A percentile compares a stretch with the other conserved stretches of the same genome.
These are phyloP conservation scores for Sinocyclocheilus anshuiensis DNA, from an alignment of 2,113 vertebrate genomes.

Conservation along the genomic window DNA sequence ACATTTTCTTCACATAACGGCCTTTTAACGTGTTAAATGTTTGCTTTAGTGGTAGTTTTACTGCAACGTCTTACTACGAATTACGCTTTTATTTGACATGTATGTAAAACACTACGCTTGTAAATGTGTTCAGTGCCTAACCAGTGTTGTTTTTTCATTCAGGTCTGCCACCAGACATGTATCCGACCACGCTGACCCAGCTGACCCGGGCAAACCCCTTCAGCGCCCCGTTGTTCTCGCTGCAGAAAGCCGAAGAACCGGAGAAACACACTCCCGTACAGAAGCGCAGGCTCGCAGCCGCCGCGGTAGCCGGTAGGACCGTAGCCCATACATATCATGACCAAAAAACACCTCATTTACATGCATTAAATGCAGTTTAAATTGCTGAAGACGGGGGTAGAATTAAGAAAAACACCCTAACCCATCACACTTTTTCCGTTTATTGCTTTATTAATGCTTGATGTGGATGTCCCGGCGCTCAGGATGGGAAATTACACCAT, in stretches of 20 bases:
- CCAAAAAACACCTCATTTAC: not conserved
- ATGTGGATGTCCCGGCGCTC: not conserved
- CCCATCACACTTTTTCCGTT: not conserved
- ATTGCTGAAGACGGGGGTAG: rapidly evolving
- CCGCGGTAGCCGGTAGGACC: conserved; percentile 74
- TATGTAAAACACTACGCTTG: not conserved
- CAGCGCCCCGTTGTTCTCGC: conserved; percentile 77
- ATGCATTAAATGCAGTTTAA: not conserved
- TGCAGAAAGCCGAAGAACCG: conserved; percentile 66
- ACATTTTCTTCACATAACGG: not conserved
- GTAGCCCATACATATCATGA: not conserved
- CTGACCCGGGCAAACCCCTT: conserved; percentile 82
- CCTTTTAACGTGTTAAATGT: not conserved
- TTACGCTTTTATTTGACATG: not conserved
- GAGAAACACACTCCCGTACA: conserved; percentile 51
- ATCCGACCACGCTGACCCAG: conserved; percentile 70
- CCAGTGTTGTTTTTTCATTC: not conserved
- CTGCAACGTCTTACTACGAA: too few relatives aligned
- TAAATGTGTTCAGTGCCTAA: not conserved
- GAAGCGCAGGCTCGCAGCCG: conserved; percentile 71
- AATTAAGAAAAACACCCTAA: not conserved
- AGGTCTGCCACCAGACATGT: conserved; percentile 48
- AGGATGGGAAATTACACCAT: not conserved
- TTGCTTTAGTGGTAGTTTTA: not conserved
- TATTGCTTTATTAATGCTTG: not conserved